These are phyloP conservation scores for Apodemus sylvaticus DNA, from an alignment of 2,113 vertebrate species.

Conservation along the genomic window DNA sequence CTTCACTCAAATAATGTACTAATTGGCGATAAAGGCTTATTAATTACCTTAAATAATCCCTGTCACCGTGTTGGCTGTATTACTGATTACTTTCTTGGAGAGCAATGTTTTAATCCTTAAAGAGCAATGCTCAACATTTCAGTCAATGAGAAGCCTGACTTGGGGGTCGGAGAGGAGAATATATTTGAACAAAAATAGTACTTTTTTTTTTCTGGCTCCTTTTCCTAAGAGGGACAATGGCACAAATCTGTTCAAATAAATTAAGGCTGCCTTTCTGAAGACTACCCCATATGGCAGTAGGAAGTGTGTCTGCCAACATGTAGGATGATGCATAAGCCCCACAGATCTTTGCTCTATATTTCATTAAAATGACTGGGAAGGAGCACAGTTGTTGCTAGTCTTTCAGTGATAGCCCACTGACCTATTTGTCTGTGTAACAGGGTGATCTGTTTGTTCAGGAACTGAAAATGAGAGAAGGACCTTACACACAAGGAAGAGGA, in stretches of 20 bases:
- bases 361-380: background rate
- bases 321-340: background rate
- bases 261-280: slow-evolving; percentile 65
- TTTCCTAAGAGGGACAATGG: slow-evolving; percentile 58
- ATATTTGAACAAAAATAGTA: slow-evolving; percentile 47
- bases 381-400: slow-evolving; percentile 7
- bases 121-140: slow-evolving; percentile 10
- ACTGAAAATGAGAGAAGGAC: background rate
- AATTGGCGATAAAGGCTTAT: slow-evolving; percentile 10
- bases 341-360: slow-evolving; percentile 1
- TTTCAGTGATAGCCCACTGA: slow-evolving; percentile 44
- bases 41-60: slow-evolving; percentile 36
- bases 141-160: slow-evolving; percentile 42
- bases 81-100: slow-evolving; percentile 19
- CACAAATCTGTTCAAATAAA: slow-evolving; percentile 74
- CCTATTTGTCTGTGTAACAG: slow-evolving; percentile 31
- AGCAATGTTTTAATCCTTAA: slow-evolving; percentile 50
- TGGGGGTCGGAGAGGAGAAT: background rate
- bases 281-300: slow-evolving; percentile 50
- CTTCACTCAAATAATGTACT: background rate
- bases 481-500: background rate
- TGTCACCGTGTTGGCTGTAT: background rate
- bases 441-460: background rate
- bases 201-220: slow-evolving; percentile 34
- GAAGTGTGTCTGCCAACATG: slow-evolving; percentile 4